A percentile compares a stretch with the other conserved stretches of the same genome.
phyloP scores from a whole-genome alignment of 2,113 vertebrate species.

The Sterrhoptilus dennistouni region DNA sequence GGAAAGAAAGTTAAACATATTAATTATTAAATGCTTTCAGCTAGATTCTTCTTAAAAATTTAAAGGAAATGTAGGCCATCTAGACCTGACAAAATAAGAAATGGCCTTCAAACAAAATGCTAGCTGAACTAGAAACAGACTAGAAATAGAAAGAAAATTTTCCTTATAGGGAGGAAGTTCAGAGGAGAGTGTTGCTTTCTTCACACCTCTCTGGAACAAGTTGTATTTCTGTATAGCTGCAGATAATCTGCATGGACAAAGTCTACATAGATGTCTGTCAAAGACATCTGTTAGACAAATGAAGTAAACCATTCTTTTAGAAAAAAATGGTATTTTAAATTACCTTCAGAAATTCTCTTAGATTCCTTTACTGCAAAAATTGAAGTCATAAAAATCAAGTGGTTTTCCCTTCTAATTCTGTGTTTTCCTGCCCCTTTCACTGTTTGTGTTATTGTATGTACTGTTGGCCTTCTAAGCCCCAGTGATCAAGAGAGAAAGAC shows the following conservation, averaged over 20 bases:
- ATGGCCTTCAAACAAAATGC: not conserved
- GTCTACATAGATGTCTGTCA: not conserved
- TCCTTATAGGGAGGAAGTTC: not conserved
- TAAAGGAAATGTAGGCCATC: not conserved
- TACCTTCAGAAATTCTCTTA: not conserved
- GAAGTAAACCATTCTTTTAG: not conserved
- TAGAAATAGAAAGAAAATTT: not conserved
- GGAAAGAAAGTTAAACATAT: not conserved
- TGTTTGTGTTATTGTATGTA: not conserved
- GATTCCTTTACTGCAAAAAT: not conserved
- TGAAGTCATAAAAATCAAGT: not conserved
- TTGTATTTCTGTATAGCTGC: not conserved
- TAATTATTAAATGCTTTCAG: constrained; percentile 37
- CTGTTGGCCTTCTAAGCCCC: not conserved
- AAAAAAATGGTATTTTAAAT: not conserved
- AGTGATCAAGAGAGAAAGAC: not conserved
- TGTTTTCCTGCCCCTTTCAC: not conserved
- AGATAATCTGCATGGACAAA: not conserved
- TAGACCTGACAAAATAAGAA: not conserved
- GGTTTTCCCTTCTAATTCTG: not conserved
- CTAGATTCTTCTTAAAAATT: constrained; percentile 12
- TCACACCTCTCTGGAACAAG: not conserved
- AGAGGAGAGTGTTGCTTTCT: not conserved
- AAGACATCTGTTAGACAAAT: not conserved
- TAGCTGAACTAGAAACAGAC: constrained; percentile 9